Evolutionary conservation across 2,888 invertebrate species (phyloP).

Genomic region (Ophion slaviceki): DNA sequence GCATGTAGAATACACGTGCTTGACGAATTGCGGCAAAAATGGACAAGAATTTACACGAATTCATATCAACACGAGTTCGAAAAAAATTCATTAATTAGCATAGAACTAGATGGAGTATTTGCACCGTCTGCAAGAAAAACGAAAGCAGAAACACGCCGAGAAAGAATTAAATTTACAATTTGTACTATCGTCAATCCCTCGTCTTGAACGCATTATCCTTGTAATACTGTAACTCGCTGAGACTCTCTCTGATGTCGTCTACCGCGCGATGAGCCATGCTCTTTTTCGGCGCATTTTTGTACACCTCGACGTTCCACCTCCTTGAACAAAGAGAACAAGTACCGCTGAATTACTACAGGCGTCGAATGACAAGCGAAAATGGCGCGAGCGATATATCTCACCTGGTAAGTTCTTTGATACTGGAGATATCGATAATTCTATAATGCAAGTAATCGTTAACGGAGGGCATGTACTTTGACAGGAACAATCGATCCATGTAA

Average conservation of each 20-base stretch:
- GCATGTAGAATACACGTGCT: no score
- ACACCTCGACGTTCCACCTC: conserved; percentile 90
- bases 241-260: conserved; percentile 94
- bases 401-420: conserved; percentile 92
- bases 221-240: conserved; percentile 93
- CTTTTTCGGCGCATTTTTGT: conserved; percentile 86
- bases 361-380: neutral
- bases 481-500: conserved; percentile 93
- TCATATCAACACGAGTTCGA: no score
- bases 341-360: neutral
- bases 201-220: conserved; percentile 80
- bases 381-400: conserved; percentile 63
- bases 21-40: no score
- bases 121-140: neutral
- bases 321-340: conserved; percentile 80
- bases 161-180: conserved; percentile 3
- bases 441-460: conserved; percentile 93
- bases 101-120: neutral
- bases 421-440: conserved; percentile 96
- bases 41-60: no score
- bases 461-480: conserved; percentile 92
- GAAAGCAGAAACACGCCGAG: neutral
- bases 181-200: neutral
- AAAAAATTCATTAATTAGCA: no score
- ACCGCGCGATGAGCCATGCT: conserved; percentile 89